Evolutionary conservation across 1,140 invertebrate species (phyloP), one percentile per base, ranked within the genome.

Genomic region (Drosophila saltans): DNA sequence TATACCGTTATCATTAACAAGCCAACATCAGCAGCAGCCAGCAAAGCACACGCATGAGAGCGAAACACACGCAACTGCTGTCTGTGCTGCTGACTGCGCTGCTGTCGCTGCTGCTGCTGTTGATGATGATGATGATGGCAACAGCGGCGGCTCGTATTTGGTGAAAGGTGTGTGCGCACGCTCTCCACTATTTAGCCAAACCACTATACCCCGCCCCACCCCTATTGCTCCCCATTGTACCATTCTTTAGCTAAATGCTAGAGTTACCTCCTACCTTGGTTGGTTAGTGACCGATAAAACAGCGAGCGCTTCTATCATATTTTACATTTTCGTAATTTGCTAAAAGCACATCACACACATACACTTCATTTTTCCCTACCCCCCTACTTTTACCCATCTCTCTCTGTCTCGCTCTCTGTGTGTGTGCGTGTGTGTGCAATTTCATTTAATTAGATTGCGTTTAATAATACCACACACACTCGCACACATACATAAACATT

Each of bases 371-470:
- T 56, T 24, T 36, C 65, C 30, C 57, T 30, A 59, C 6, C 33
- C 33, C 5, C 24, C 24, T 61, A 10, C 10, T 4, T 28, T 21
- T 28, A 30, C n/a, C 36, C 16, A 64, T 60, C 45, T 62, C 59
- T 62, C 21, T 28, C 60, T 68, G 48, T 64, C 36, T 58, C 33
- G 0, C 33, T 48, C 4, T 48, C 52, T 69, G 33, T 69, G n/a
- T 43, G 45, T 71, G 69, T 63, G 75, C 75, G 79, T 79, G 79
- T 73, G 72, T 79, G 75, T 78, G 70, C 80, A 77, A 88, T 78
- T 88, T 88, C 84, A 88, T 88, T 88, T 88, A 88, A 88, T 88
- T 88, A 88, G 83, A 88, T 88, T 88, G 84, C 80, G 73, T 78
- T 88, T 88, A 88, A 83, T 86, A 88, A 88, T 83, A 66, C 76